A percentile compares a stretch with the other conserved stretches of the same genome.
These are phyloP conservation scores for Erebia epiphron DNA, from an alignment of 2,888 invertebrate genomes.

Conservation along the genomic window DNA sequence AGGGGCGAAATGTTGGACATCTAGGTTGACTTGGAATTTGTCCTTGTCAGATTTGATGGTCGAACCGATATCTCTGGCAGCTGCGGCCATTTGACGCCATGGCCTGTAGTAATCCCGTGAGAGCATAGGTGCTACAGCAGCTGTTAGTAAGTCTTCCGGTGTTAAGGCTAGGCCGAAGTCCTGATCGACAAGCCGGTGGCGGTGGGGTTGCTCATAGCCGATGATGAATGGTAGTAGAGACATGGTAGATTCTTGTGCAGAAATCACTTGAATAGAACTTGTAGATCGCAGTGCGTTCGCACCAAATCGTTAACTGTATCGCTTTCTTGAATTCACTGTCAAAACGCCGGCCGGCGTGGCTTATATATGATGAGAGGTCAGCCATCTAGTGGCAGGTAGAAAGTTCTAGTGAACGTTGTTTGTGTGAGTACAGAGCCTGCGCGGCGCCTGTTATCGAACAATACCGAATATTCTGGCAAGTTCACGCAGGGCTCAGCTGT, in stretches of 20 bases:
- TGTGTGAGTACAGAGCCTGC: conserved; percentile 13
- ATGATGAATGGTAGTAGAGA: conserved; percentile 54
- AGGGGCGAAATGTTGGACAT: conserved; percentile 89
- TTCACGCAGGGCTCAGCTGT: conserved; percentile 1
- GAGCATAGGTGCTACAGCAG: conserved; percentile 52
- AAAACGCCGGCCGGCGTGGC: conserved; percentile 44
- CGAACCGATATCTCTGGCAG: conserved; percentile 71
- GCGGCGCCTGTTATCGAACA: conserved; percentile 11
- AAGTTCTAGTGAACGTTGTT: conserved; percentile 21
- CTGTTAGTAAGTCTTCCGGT: conserved; percentile 66
- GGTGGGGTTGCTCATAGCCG: conserved; percentile 56
- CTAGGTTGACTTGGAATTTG: conserved; percentile 85
- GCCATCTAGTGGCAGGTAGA: conserved; percentile 54
- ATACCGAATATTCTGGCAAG: conserved; percentile 14
- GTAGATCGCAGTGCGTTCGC: conserved; percentile 30
- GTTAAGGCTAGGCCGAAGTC: conserved; percentile 71
- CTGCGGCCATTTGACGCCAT: conserved; percentile 64
- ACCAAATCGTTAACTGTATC: conserved; percentile 34
- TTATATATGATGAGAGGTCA: conserved; percentile 51
- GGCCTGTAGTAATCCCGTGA: conserved; percentile 61
- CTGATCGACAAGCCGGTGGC: conserved; percentile 63
- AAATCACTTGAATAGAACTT: conserved; percentile 5
- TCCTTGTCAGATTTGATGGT: conserved; percentile 76
- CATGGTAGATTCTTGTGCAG: conserved; percentile 42
- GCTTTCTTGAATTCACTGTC: conserved; percentile 43